These are phyloP conservation scores for Centropristis striata DNA, from an alignment of 2,113 vertebrate species.

Conservation along the genomic window DNA sequence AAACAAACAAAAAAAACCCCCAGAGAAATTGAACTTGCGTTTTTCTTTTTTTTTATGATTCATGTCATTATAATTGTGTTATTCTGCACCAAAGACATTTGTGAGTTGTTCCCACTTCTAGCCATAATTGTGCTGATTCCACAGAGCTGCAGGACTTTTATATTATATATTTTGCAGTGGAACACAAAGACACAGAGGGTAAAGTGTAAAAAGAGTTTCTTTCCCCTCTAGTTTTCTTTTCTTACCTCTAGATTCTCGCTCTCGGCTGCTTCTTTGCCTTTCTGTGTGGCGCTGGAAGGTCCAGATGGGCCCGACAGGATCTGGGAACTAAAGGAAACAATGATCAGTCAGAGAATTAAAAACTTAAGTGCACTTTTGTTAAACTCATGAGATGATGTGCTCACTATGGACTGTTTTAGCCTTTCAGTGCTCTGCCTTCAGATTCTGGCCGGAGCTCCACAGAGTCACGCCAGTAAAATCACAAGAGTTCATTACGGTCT, in stretches of 20 bases:
- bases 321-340: slow-evolving; percentile 87
- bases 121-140: too few relatives aligned
- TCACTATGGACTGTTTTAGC: neutral
- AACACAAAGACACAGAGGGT: too few relatives aligned
- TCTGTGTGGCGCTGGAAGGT: slow-evolving; percentile 85
- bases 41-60: too few relatives aligned
- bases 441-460: slow-evolving; percentile 14
- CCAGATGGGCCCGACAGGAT: slow-evolving; percentile 86
- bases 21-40: too few relatives aligned
- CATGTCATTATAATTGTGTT: too few relatives aligned
- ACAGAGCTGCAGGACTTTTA: too few relatives aligned
- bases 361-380: neutral
- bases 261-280: slow-evolving; percentile 91
- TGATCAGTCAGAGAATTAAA: neutral
- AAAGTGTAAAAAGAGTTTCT: neutral
- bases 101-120: too few relatives aligned
- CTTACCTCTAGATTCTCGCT: slow-evolving; percentile 93
- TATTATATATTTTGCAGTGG: too few relatives aligned
- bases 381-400: neutral
- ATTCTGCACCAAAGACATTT: too few relatives aligned
- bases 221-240: neutral
- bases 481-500: slow-evolving; percentile 32
- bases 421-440: slow-evolving; percentile 6
- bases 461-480: slow-evolving; percentile 50
- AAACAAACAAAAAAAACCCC: too few relatives aligned